Evolutionary conservation across 2,113 vertebrate species (phyloP), one percentile per base, ranked within the genome.

Genomic region (Octodon degus): DNA sequence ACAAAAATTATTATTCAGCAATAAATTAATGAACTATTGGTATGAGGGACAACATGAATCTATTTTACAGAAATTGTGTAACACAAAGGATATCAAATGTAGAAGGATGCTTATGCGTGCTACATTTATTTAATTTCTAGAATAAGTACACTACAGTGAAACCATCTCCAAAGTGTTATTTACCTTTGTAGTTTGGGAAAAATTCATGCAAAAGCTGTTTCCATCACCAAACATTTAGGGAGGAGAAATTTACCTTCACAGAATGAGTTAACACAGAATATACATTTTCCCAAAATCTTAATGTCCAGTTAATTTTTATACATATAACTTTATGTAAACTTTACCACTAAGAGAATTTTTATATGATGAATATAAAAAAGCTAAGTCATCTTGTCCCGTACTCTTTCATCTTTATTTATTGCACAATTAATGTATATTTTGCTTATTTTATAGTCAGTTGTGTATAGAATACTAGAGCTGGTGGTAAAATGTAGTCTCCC

Each of bases 261-360:
- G 11, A 0, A 0, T 50, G 1, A 58, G 53, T 8, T 68, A 91
- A 80, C 7, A 50, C 24, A 22, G 7, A 60, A 6, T 43, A 72
- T 60, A 80, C 14, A 63, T 84, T 77, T 93, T 58, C 40, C 19
- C 67, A 62, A 65, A 89, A 0, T 37, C 6, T 83, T 84, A 84
- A 91, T 58, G 4, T 92, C 83, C 27, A 63, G 12, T 81, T 92
- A 63, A 25, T 14, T 88, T 70, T 58, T 85, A 37, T 43, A 4
- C 7, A 86, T 80, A 92, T 93, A 93, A 89, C 10, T 83, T 88
- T 74, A 77, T 8, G 6, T 60, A 76, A 93, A 88, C 30, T 53
- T 87, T 65, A 82, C 13, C 13, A 43, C 1, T 60, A 63, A 95
- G 83, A 67, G 0, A 76, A n/a, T 27, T 91, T 88, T 81, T 22